Percentiles rank a stretch among this genome's conserved stretches.
Evolutionary conservation across 2,113 vertebrate species (phyloP).

Genomic region (Ursus arctos): DNA sequence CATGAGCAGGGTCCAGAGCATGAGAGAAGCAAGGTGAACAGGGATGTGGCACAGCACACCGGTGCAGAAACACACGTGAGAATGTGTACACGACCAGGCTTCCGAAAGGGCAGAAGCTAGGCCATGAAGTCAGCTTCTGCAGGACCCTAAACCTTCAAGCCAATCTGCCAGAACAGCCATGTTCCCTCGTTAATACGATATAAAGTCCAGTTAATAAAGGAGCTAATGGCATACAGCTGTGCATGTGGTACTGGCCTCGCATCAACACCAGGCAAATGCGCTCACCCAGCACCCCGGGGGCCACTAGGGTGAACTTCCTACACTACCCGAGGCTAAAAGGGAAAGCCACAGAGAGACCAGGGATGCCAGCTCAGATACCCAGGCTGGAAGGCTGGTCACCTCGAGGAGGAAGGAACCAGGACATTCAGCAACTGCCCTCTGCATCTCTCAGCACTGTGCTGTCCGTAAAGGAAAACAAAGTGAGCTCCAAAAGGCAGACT

Average conservation of each 20-base stretch:
- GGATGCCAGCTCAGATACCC: background rate
- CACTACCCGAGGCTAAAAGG: background rate
- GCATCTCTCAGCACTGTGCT: background rate
- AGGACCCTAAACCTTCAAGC: background rate
- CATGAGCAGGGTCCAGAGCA: background rate
- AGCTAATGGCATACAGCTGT: background rate
- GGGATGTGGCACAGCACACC: background rate
- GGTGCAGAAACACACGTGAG: background rate
- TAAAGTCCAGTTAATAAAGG: slow-evolving; percentile 6
- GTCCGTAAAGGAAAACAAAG: background rate
- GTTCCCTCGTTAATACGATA: background rate
- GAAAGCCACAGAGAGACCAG: background rate
- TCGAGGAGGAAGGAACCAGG: background rate
- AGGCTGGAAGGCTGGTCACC: background rate
- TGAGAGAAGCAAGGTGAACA: background rate
- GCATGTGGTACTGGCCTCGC: background rate
- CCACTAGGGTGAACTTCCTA: background rate
- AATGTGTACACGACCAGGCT: background rate
- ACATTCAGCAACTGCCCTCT: background rate
- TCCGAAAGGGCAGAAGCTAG: background rate
- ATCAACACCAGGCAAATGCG: slow-evolving; percentile 17
- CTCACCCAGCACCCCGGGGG: background rate
- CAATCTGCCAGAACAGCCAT: background rate
- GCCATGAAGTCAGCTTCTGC: background rate
- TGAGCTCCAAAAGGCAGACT: background rate